Evolutionary conservation across 1,140 invertebrate species (phyloP).

Genomic region (Glossosoma conforme): DNA sequence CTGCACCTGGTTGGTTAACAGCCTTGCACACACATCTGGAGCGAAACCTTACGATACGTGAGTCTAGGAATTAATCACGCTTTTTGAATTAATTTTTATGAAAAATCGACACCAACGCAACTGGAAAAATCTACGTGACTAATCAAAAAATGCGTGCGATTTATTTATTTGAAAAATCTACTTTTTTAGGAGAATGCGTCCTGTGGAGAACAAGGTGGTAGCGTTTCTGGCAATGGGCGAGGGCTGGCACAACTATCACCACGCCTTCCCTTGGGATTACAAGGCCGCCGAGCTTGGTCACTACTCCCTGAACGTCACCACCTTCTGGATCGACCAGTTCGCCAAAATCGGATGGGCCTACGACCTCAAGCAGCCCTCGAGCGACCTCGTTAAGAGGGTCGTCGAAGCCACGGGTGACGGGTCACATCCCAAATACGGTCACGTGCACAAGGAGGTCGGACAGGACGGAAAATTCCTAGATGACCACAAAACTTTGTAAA

Average conservation of each 20-base stretch:
- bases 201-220: slow-evolving; percentile 58
- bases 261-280: slow-evolving; percentile 86
- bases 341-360: slow-evolving; percentile 72
- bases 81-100: no score
- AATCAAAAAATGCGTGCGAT: no score
- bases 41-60: slow-evolving; percentile 74
- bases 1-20: slow-evolving; percentile 88
- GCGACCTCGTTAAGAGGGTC: slow-evolving; percentile 50
- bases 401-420: slow-evolving; percentile 40
- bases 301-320: slow-evolving; percentile 55
- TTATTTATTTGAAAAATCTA: no score
- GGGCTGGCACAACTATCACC: slow-evolving; percentile 92
- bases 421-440: slow-evolving; percentile 10
- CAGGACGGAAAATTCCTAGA: no score
- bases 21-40: slow-evolving; percentile 78
- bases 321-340: slow-evolving; percentile 61
- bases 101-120: no score
- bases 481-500: no score
- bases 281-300: slow-evolving; percentile 61
- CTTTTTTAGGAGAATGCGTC: slow-evolving; percentile 57
- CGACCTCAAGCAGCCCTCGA: slow-evolving; percentile 63
- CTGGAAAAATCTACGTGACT: no score
- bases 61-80: no score
- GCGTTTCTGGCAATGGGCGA: slow-evolving; percentile 59
- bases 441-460: slow-evolving; percentile 5